These are phyloP conservation scores for Lasioglossum lativentre DNA, from an alignment of 2,888 invertebrate species.

Conservation along the genomic window DNA sequence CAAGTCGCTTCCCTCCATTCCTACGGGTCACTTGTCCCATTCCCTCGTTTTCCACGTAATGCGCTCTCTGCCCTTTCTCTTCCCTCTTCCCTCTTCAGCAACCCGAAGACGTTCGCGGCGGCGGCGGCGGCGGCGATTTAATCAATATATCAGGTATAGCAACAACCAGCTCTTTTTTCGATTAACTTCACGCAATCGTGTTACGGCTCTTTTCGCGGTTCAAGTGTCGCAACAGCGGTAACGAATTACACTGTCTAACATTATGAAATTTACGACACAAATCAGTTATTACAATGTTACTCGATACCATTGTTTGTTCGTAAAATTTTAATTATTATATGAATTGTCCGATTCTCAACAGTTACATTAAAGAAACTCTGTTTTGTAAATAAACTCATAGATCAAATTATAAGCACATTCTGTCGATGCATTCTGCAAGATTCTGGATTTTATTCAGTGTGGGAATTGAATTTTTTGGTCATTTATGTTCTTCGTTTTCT, in stretches of 20 bases:
- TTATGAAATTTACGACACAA: neutral
- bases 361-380: too few species aligned
- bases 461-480: too few species aligned
- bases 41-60: neutral
- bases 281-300: neutral
- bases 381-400: too few species aligned
- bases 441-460: too few species aligned
- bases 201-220: too few species aligned
- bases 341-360: too few species aligned
- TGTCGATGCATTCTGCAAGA: too few species aligned
- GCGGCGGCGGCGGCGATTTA: neutral
- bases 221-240: neutral
- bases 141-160: neutral
- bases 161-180: neutral
- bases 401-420: too few species aligned
- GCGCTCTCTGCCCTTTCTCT: neutral
- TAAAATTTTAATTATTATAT: too few species aligned
- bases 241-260: neutral
- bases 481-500: too few species aligned
- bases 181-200: too few species aligned
- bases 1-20: slow-evolving; percentile 11
- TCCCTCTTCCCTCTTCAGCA: neutral
- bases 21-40: slow-evolving; percentile 2
- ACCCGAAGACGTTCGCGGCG: neutral
- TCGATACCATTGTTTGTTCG: neutral